Conservation (phyloP, 2,888 invertebrate genomes). For the Drosophila kuntzei region DNA sequence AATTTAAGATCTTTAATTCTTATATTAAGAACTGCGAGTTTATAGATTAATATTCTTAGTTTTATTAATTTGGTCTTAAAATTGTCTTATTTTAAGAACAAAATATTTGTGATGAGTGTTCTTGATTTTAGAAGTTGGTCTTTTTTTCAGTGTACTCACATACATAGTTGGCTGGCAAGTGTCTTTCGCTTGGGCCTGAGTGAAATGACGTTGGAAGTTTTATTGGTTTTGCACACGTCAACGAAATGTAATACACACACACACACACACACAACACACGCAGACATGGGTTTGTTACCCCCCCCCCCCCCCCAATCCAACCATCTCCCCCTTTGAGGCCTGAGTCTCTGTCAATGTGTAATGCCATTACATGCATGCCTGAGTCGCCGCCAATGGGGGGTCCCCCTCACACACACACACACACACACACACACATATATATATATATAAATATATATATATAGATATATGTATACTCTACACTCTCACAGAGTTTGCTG, state of each 20-base stretch:
- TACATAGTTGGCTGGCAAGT: slow-evolving; percentile 38
- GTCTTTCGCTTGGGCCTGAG: slow-evolving; percentile 64
- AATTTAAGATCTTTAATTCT: too few species aligned
- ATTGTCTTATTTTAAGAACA: too few species aligned
- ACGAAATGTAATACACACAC: slow-evolving; percentile 72
- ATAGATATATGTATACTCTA: not conserved
- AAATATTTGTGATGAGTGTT: too few species aligned
- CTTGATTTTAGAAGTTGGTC: too few species aligned
- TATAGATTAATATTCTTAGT: too few species aligned
- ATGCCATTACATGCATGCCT: slow-evolving; percentile 76
- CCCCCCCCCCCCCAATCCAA: not conserved
- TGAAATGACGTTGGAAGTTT: slow-evolving; percentile 80
- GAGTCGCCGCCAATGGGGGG: slow-evolving; percentile 37
- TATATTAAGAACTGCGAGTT: too few species aligned
- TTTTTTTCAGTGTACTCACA: too few species aligned
- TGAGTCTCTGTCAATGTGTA: slow-evolving; percentile 48
- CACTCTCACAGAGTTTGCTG: not conserved
- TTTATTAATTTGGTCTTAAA: too few species aligned
- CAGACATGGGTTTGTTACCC: slow-evolving; percentile 16
- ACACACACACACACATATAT: not conserved
- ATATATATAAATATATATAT: too few species aligned
- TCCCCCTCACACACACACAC: slow-evolving; percentile 8
- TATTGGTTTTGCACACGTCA: slow-evolving; percentile 83
- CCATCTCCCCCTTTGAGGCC: too few species aligned
- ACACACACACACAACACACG: slow-evolving; percentile 40